These are phyloP conservation scores for Thalassarche chlororhynchos DNA, from an alignment of 2,113 vertebrate genomes.

Conservation along the genomic window DNA sequence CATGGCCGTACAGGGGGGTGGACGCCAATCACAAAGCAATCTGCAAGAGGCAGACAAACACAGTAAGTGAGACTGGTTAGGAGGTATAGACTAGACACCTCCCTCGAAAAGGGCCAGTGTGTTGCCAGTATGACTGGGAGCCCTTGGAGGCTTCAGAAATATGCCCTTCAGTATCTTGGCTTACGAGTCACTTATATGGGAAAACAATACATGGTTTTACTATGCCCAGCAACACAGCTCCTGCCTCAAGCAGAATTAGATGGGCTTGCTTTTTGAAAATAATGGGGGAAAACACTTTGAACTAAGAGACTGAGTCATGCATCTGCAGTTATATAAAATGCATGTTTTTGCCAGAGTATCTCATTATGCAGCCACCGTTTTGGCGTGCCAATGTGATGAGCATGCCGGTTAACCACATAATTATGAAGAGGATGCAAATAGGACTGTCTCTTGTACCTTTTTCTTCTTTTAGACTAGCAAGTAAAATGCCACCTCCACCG, in stretches of 20 bases:
- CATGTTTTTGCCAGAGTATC: not conserved
- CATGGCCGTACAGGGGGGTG: not conserved
- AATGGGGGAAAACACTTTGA: not conserved
- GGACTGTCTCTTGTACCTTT: not conserved
- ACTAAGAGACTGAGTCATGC: not conserved
- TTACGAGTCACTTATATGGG: not conserved
- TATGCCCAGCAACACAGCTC: not conserved
- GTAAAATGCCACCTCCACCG: not conserved
- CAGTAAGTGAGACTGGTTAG: slow-evolving; percentile 45
- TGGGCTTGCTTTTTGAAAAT: not conserved
- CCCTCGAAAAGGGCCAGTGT: not conserved
- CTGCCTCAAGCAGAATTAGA: not conserved
- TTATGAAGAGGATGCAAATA: not conserved
- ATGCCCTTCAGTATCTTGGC: not conserved
- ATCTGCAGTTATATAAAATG: not conserved
- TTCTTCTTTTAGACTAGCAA: not conserved
- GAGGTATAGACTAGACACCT: not conserved
- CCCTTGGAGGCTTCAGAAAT: not conserved
- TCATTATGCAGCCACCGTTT: not conserved
- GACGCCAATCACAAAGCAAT: slow-evolving; percentile 39
- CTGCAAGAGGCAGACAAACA: slow-evolving; percentile 53
- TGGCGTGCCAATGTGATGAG: not conserved
- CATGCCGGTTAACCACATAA: not conserved
- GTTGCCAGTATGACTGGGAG: not conserved
- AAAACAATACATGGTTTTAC: not conserved